Conservation (phyloP, 2,888 invertebrate species). For the Sceliomorpha sp. region DNA sequence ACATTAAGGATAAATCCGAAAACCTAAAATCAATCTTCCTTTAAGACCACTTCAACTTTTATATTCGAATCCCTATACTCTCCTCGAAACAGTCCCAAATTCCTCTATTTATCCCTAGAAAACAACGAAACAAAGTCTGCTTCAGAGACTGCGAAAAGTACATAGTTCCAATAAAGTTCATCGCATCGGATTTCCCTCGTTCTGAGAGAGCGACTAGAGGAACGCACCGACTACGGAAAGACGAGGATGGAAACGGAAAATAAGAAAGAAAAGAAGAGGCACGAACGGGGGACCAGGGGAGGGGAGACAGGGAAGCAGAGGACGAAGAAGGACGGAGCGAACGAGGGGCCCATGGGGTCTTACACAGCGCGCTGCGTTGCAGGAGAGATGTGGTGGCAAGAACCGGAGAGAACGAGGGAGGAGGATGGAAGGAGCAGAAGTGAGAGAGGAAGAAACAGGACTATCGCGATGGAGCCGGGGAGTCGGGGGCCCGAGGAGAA, state of each 20-base stretch:
- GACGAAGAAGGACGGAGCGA: slow-evolving; percentile 19
- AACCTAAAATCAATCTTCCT: too few species aligned
- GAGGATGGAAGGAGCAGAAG: slow-evolving; percentile 13
- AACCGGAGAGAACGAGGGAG: slow-evolving; percentile 25
- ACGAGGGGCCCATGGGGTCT: slow-evolving; percentile 25
- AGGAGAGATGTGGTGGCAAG: slow-evolving; percentile 23
- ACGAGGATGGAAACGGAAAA: not conserved
- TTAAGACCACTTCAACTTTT: too few species aligned
- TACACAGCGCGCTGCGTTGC: slow-evolving; percentile 11
- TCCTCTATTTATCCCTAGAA: too few species aligned
- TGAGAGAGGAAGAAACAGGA: slow-evolving; percentile 37
- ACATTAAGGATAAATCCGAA: too few species aligned
- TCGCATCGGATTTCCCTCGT: slow-evolving; percentile 1
- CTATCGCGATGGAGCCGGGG: slow-evolving; percentile 22
- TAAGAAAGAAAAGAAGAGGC: slow-evolving; percentile 26
- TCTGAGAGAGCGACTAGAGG: not conserved
- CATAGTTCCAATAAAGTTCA: slow-evolving; percentile 23
- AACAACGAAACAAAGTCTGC: slow-evolving; percentile 10
- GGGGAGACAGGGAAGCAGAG: too few species aligned
- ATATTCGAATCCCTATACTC: too few species aligned
- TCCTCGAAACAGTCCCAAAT: too few species aligned
- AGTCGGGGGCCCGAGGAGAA: slow-evolving; percentile 35
- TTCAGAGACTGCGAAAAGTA: slow-evolving; percentile 2
- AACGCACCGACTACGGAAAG: slow-evolving; percentile 1
- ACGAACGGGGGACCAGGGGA: too few species aligned